Evolutionary conservation across 2,888 invertebrate species (phyloP), one percentile per base, ranked within the genome.

Genomic region (Philereme vetulata): DNA sequence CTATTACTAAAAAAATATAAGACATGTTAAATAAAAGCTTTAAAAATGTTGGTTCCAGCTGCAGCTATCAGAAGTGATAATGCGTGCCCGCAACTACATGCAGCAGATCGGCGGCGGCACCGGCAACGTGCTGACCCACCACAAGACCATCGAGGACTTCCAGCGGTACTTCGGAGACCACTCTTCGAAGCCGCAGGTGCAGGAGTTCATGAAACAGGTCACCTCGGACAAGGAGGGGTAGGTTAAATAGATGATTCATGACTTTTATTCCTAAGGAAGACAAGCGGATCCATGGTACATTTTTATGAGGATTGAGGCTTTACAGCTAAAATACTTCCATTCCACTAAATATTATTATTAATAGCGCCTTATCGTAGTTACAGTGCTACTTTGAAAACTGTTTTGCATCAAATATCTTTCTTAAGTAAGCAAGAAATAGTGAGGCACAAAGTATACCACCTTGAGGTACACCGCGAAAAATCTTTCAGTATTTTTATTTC

Each of bases 41-140:
- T 1, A 35, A 6, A 35, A 35, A 35, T 35, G 8, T 38, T 8
- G 3, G 5, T 11, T 11, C 11, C 90, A 99, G 98, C 94, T 99
- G 70, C 98, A 99, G 94, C 92, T 99, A 69, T 99, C 98, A 5
- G 99, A 99, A 92, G 99, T 99, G 75, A 98, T 99, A 74, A 98
- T 97, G 94, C 95, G 98, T 75, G 97, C 98, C 44, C 96, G 98
- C 75, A 95, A 96, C 87, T 98, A 98, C 90, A 98, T 98, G 95
- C 95, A 96, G 72, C 96, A 97, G 78, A 95, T 99, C 51, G 96
- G 96, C 33, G 98, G 98, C 51, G 96, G 96, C 6, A 95, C 95
- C 65, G 97, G 97, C 74, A 97, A 97, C 77, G 97, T 98, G 51
- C 93, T 98, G 69, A 95, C 96, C 3, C 97, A 97, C 83, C 97